These are phyloP conservation scores for Falco novaeseelandiae DNA, from an alignment of 2,797 vertebrate genomes.

Conservation along the genomic window DNA sequence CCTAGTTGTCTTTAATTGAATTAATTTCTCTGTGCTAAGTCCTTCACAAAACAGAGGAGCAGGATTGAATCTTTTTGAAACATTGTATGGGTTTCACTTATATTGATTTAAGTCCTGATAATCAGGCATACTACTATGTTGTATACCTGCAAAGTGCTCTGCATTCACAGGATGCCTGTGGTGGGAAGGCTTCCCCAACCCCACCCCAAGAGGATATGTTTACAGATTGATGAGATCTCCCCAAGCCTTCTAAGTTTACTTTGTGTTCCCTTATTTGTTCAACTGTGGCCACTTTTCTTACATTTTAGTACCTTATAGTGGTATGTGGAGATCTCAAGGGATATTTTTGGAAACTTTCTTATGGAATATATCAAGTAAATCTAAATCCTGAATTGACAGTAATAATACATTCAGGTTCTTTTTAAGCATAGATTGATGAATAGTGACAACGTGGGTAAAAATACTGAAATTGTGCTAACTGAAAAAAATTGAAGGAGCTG, in stretches of 20 bases:
- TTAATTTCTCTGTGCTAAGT: neutral
- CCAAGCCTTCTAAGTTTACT: neutral
- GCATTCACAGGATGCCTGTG: neutral
- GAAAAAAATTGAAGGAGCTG: neutral
- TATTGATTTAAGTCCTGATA: neutral
- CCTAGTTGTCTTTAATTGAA: neutral
- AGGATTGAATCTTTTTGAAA: neutral
- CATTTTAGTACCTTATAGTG: neutral
- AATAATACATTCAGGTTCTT: neutral
- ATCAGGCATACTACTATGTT: neutral
- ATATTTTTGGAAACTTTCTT: neutral
- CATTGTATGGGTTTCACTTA: neutral
- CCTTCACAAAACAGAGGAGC: neutral
- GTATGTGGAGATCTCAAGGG: neutral
- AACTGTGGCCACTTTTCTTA: neutral
- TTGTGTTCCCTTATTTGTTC: neutral
- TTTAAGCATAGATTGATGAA: neutral
- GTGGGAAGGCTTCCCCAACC: rapidly evolving
- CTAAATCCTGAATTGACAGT: neutral
- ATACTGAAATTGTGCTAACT: neutral
- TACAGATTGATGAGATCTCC: neutral
- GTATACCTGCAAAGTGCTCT: neutral
- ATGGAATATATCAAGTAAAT: neutral
- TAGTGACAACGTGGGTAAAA: neutral
- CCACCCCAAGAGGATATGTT: neutral